Evolutionary conservation across 2,888 invertebrate genomes (phyloP), one percentile per base, ranked within the genome.

Genomic region (Gordius sp.): DNA sequence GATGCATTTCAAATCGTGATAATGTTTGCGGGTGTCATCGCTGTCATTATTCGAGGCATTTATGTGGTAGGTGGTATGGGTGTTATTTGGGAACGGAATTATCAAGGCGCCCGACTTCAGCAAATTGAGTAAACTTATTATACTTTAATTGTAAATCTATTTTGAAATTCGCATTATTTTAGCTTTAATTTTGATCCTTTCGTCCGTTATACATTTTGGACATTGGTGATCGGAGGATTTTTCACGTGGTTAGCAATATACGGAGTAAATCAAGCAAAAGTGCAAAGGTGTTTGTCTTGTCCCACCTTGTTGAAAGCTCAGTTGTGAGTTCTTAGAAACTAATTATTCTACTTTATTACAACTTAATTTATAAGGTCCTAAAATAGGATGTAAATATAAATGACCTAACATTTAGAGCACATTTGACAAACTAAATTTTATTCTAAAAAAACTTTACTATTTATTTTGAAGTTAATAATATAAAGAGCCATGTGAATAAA

Each of bases 1-100:
- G 81, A 81, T 64, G 78, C 79, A 0, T 70, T 81, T 57, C 80
- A 81, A 69, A 78, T 79, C 1, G 68, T 78, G 23, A 72, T 80
- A 2, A 80, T 81, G 79, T 76, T 79, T 64, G 76, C 75, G 16
- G 78, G 79, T 1, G 75, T 79, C 1, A 66, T 79, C 20, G 75
- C 75, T 23, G 78, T 81, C 0, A 70, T 78, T 58, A 68, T 73
- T 1, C 75, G 79, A 62, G 71, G 70, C 2, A 61, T 66, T 27
- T 61, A 65, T 1, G 64, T 65, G 25, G 63, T 66, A 2, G 67
- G 67, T 2, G 68, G 69, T 2, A 63, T 67, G 56, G 56, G 53
- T 1, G 61, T 60, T 8, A 65, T 69, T 2, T 67, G 66, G 66
- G 59, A 64, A 20, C 62, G 62, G 2, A 64, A 64, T 33, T 61